A percentile compares a stretch with the other conserved stretches of the same genome.
phyloP scores from a whole-genome alignment of 2,888 invertebrate species.

The Nomada lathburiana region DNA sequence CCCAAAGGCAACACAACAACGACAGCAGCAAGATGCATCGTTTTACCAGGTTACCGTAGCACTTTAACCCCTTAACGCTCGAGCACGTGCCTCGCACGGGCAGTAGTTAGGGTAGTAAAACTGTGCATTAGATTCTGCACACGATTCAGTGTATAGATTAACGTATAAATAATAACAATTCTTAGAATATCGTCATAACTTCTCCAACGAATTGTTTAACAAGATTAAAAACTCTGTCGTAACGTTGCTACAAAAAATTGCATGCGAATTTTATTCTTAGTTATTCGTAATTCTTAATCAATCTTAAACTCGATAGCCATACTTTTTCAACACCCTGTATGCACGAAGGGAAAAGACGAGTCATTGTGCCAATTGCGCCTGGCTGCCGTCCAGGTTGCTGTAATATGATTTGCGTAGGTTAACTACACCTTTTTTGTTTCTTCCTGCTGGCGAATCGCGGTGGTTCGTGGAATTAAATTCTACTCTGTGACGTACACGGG shows the following conservation, averaged over 20 bases:
- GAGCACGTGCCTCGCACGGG: neutral
- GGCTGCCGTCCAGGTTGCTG: slow-evolving; percentile 55
- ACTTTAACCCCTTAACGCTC: slow-evolving; percentile 20
- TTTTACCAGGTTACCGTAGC: slow-evolving; percentile 14
- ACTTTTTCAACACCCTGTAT: slow-evolving; percentile 17
- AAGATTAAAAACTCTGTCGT: neutral
- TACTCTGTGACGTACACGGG: neutral
- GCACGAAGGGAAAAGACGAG: slow-evolving; percentile 18
- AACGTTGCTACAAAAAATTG: neutral
- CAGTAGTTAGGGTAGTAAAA: too few relatives aligned
- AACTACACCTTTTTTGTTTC: slow-evolving; percentile 39
- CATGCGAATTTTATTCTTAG: neutral
- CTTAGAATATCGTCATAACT: too few relatives aligned
- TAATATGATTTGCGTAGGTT: slow-evolving; percentile 60
- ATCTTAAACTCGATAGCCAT: neutral
- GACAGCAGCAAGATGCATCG: slow-evolving; percentile 58
- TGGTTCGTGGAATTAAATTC: slow-evolving; percentile 4
- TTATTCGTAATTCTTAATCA: neutral
- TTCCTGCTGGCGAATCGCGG: slow-evolving; percentile 16
- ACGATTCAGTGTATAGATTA: too few relatives aligned
- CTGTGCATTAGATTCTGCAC: too few relatives aligned
- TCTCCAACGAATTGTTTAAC: too few relatives aligned
- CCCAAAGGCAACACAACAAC: slow-evolving; percentile 48
- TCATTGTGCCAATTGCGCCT: slow-evolving; percentile 50
- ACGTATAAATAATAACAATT: too few relatives aligned